Evolutionary conservation across 1,140 invertebrate genomes (phyloP), one percentile per base, ranked within the genome.

Genomic region (Drosophila sproati): DNA sequence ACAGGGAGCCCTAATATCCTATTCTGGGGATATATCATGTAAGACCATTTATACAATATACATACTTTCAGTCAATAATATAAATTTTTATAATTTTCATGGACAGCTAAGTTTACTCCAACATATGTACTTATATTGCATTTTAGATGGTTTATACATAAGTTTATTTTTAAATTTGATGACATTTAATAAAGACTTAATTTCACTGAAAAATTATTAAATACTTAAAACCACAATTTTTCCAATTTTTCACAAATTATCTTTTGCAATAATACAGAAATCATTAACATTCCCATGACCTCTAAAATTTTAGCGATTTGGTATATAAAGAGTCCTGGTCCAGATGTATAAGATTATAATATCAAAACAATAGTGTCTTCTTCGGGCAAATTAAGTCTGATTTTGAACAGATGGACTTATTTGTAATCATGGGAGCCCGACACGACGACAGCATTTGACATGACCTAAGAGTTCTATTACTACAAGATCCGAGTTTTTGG

Each of bases 61-160:
- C 68, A 64, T 75, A 75, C 56, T 71, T 59, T 66, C 60, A 76
- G 68, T 76, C 73, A 76, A 55, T 41, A 66, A 72, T 59, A 59
- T 37, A 66, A 20, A 73, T 73, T 62, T 67, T 62, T 73, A 78
- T 72, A 35, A 63, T 75, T 82, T 83, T 66, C 66, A 60, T 64
- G 64, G 68, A 82, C 64, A 73, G 68, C 35, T 61, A 66, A 82
- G 61, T 67, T 60, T 34, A 82, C 76, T 75, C 60, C 66, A 78
- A 82, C 62, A 82, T 69, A 75, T 82, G 80, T 83, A 83, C 80
- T 83, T 83, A 83, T 83, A 75, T 75, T 69, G 80, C 64, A 82
- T 76, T 83, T 82, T 79, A 83, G 68, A 67, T 83, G 66, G 77
- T 82, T 75, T 80, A 78, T 64, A 69, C 61, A 60, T 83, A 83